Conservation (phyloP, 2,888 invertebrate species). For the Ornithoptera priamus region DNA sequence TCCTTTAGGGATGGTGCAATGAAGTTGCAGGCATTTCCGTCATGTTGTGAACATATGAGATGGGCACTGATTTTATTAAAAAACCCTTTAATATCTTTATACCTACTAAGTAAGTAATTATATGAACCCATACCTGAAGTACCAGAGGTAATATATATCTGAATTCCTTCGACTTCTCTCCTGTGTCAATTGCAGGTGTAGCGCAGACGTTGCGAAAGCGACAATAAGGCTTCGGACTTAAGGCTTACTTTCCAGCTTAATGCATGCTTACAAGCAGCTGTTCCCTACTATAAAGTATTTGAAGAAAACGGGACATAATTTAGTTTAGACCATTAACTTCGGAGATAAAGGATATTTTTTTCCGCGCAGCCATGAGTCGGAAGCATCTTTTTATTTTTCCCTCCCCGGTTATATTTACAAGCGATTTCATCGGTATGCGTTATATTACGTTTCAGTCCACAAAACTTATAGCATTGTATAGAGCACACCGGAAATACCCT, state of each 20-base stretch:
- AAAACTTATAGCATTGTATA: not conserved
- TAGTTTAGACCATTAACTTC: constrained; percentile 25
- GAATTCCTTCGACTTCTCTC: not conserved
- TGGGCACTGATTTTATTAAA: too few species aligned
- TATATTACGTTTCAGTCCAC: constrained; percentile 6
- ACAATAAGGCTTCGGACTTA: not conserved
- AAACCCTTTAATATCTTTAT: too few species aligned
- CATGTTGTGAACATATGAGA: too few species aligned
- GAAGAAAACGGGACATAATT: constrained; percentile 25
- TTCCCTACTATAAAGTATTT: constrained; percentile 20
- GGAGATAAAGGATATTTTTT: constrained; percentile 23
- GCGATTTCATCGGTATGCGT: constrained; percentile 15
- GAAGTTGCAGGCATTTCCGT: too few species aligned
- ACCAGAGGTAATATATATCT: not conserved
- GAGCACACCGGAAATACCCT: too few species aligned
- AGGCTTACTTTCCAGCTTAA: constrained; percentile 1
- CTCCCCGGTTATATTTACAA: constrained; percentile 11
- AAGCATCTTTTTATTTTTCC: constrained; percentile 14
- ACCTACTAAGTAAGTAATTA: not conserved
- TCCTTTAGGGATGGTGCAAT: too few species aligned
- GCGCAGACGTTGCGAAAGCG: not conserved
- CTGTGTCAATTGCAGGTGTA: not conserved
- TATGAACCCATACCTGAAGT: not conserved
- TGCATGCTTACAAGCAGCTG: constrained; percentile 10
- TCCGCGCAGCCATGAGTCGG: constrained; percentile 11